Conservation (phyloP, 23 tunicate species). For the Trididemnum nubilum region DNA sequence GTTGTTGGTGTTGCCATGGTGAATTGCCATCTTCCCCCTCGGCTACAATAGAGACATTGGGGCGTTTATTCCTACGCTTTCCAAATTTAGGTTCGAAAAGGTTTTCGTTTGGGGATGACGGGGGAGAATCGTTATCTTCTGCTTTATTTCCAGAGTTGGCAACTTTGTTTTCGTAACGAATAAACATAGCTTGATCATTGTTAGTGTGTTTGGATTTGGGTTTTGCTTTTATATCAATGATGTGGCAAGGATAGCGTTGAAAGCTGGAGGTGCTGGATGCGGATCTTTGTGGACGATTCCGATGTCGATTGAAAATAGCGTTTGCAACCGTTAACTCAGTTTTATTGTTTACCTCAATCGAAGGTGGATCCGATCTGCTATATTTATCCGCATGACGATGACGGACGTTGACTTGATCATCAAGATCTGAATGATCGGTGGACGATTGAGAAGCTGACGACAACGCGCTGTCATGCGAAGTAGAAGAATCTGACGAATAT, state of each 20-base stretch:
- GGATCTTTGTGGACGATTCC: not conserved
- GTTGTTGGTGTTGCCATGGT: constrained; percentile 88
- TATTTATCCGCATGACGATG: not conserved
- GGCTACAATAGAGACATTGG: constrained; percentile 33
- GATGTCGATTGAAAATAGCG: not conserved
- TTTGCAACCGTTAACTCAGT: not conserved
- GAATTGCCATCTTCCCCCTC: constrained; percentile 55
- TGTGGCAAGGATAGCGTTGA: constrained; percentile 13
- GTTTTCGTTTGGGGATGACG: constrained; percentile 21
- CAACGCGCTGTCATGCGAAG: not conserved
- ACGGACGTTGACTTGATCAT: not conserved
- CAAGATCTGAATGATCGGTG: not conserved
- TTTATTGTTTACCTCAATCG: constrained; percentile 1
- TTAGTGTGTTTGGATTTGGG: not conserved
- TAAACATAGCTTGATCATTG: not conserved
- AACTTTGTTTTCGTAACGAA: not conserved
- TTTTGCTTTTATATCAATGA: not conserved
- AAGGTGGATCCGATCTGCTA: not conserved
- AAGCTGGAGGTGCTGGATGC: constrained; percentile 52
- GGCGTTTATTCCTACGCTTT: constrained; percentile 4
- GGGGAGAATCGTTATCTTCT: not conserved
- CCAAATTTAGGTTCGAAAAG: constrained; percentile 36
- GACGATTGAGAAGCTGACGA: constrained; percentile 3
- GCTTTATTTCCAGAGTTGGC: not conserved
- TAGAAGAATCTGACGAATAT: constrained; percentile 1